Conservation (phyloP, 2,113 vertebrate genomes). For the Arothron firmamentum region DNA sequence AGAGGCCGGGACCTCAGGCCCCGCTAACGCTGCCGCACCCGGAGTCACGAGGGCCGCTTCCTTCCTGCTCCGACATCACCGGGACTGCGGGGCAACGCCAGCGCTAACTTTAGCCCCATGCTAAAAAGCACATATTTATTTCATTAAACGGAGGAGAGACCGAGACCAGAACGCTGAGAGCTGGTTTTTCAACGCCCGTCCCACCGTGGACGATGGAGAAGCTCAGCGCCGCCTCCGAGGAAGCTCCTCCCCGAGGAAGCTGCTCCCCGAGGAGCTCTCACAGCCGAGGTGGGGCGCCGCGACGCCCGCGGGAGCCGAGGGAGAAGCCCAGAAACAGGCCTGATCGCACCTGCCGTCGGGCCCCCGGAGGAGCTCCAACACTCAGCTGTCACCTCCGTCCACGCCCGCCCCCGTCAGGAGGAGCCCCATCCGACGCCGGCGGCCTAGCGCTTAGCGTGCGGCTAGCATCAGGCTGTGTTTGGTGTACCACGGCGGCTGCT, state of each 20-base stretch:
- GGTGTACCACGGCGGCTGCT: too few relatives aligned
- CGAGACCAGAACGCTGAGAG: background rate
- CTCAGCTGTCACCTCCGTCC: constrained; percentile 53
- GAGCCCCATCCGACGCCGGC: too few relatives aligned
- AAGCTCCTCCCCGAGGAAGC: too few relatives aligned
- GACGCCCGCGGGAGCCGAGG: constrained; percentile 61
- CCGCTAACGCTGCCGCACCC: constrained; percentile 24
- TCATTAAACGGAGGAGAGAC: background rate
- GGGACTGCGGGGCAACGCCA: background rate
- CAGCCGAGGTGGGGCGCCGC: constrained; percentile 63
- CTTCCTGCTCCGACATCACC: constrained; percentile 38
- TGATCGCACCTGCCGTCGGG: constrained; percentile 62
- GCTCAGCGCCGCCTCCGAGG: too few relatives aligned
- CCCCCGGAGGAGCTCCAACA: constrained; percentile 49
- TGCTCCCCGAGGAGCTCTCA: constrained; percentile 56
- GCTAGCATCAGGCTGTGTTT: too few relatives aligned
- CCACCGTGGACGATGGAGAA: too few relatives aligned
- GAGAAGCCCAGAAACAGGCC: constrained; percentile 62
- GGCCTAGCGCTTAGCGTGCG: too few relatives aligned
- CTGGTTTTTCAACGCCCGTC: too few relatives aligned
- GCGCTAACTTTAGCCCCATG: background rate
- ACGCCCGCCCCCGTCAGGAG: background rate
- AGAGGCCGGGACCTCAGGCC: constrained; percentile 46
- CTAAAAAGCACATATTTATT: too few relatives aligned
- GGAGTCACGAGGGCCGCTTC: constrained; percentile 16